Evolutionary conservation across 92 coral and sea anemone species (phyloP), one percentile per base, ranked within the genome.

Genomic region (Meandrina meandrites): DNA sequence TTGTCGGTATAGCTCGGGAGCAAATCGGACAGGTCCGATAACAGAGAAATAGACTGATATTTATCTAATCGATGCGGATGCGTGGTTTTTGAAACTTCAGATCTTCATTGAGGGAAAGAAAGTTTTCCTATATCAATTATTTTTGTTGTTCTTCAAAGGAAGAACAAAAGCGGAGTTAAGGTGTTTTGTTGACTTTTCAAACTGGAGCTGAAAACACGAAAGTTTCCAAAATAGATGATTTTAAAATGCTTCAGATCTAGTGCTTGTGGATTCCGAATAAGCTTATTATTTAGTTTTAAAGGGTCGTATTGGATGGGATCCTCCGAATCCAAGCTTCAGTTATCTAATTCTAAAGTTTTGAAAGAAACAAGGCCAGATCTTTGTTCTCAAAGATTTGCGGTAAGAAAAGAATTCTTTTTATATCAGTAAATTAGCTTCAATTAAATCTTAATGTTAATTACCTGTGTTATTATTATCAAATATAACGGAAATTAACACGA

Each of bases 291-390:
- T 82, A 8, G 11, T 24, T 57, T 70, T 34, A 45, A 21, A 51
- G 67, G 79, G 71, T 19, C 72, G n/a, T 45, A 13, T 56, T 56
- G 87, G 54, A 84, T 84, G 87, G 87, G 87, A 34, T 56, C 87
- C 40, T 73, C 87, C 36, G 57, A 75, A 19, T 84, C 87, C 77
- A 84, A 58, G 58, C 70, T 50, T 6, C 54, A 54, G 54, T 17
- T 84, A 4, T 53, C 80, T 35, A 75, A 74, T 57, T 75, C 87
- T 24, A 19, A 16, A 8, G 71, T 71, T 34, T 48, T 34, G 35
- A 37, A 40, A 73, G 78, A 74, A 19, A 34, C 72, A 36, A 13
- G 80, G 27, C 45, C 19, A 56, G 72, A 18, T 37, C 19, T 74
- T 19, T 17, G 48, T 71, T 50, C 69, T 75, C 87, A 37, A 64